Evolutionary conservation across 30 jellyfish, hydroid and myxozoan species (phyloP).

Genomic region (Haliclystus octoradiatus): DNA sequence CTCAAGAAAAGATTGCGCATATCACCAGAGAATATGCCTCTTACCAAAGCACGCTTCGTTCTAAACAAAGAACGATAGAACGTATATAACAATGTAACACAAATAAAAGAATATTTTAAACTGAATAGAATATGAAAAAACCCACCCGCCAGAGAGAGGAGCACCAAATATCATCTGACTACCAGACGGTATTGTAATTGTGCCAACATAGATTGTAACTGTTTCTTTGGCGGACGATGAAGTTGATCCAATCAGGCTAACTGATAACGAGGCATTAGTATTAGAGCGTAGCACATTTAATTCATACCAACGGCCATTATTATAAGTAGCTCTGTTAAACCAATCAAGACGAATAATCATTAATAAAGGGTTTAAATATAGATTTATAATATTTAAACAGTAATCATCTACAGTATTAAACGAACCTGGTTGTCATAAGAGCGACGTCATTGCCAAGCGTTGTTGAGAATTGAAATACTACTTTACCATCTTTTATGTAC

Average conservation of each 20-base stretch:
- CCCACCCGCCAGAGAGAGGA: constrained; percentile 26
- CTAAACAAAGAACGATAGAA: constrained; percentile 11
- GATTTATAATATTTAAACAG: no score
- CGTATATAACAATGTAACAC: neutral
- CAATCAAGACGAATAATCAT: neutral
- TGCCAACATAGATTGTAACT: constrained; percentile 39
- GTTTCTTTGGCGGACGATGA: constrained; percentile 46
- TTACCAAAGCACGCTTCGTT: constrained; percentile 52
- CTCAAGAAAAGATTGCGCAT: constrained; percentile 38
- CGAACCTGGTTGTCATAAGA: constrained; percentile 56
- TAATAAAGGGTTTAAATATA: no score
- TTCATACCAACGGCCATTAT: constrained; percentile 84
- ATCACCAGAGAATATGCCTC: constrained; percentile 89
- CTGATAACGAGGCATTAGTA: constrained; percentile 80
- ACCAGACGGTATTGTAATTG: constrained; percentile 58
- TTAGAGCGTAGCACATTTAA: constrained; percentile 69
- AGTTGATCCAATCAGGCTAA: constrained; percentile 47
- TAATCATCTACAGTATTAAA: no score
- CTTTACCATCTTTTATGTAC: constrained; percentile 70
- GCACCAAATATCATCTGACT: constrained; percentile 70
- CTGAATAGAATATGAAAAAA: neutral
- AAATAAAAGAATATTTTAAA: no score
- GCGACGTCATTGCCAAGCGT: constrained; percentile 93
- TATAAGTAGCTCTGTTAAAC: constrained; percentile 48
- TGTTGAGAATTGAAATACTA: constrained; percentile 81